Evolutionary conservation across 2,888 invertebrate species (phyloP), one percentile per base, ranked within the genome.

Genomic region (Amblyteles armatorius): DNA sequence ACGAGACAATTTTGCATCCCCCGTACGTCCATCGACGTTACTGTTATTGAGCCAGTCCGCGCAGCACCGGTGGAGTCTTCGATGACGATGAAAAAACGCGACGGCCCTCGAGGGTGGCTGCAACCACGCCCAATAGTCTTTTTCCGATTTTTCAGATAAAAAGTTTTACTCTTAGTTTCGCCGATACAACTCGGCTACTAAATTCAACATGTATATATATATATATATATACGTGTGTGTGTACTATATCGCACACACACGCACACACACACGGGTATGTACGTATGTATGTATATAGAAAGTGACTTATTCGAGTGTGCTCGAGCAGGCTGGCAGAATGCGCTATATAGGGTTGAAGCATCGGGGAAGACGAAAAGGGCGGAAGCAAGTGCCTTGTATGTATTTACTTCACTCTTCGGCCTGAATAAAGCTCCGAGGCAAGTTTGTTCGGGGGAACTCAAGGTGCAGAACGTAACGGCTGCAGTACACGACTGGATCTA

Each of bases 401-500:
- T 76, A 22, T 50, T 50, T 76, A 76, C 76, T 76, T 76, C 36
- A 74, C 60, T 74, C 60, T 65, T 63, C 26, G 63, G 48, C 60
- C 48, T 60, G 74, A 65, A 76, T 76, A 76, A 76, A 76, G 50
- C 76, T 76, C 50, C 50, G 52, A 63, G 65, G 6, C 52, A 76
- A 76, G 76, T 76, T 63, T 76, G 76, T 76, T 65, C 65, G 36
- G 65, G 6, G 33, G 76, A 50, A 33, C 63, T 50, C 74, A 29
- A 76, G 57, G 57, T 50, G 50, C 65, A 48, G 63, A 76, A 65
- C 63, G 63, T 50, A 33, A 26, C 65, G 33, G 50, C 33, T 48
- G 65, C 50, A 76, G 48, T 65, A 65, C 48, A 65, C 36, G 9
- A 33, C 33, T 22, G 63, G 76, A 36, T 50, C 22, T 76, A 52